phyloP scores from a whole-genome alignment of 2,113 vertebrate species.

The Malurus cyaneus region DNA sequence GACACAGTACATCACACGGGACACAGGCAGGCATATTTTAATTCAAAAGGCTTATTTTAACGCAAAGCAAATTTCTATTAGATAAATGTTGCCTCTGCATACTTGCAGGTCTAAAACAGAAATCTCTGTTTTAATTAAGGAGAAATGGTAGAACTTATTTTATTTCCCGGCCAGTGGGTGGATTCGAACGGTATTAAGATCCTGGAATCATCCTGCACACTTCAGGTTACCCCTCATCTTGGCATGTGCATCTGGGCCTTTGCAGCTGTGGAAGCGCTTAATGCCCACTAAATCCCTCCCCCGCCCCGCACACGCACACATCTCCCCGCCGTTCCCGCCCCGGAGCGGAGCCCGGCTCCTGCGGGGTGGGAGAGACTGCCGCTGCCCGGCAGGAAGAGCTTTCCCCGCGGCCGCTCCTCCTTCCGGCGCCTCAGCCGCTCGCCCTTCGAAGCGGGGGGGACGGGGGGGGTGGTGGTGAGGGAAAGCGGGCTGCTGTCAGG shows the following conservation, averaged over 20 bases:
- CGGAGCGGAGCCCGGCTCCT: slow-evolving; percentile 19
- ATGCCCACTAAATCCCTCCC: slow-evolving; percentile 52
- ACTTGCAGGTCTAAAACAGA: neutral
- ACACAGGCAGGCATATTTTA: rapidly evolving
- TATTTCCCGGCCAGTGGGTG: neutral
- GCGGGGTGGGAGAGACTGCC: neutral
- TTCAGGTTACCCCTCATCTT: neutral
- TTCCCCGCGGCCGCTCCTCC: neutral
- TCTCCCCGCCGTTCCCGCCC: slow-evolving; percentile 28
- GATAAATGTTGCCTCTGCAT: neutral
- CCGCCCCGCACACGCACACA: slow-evolving; percentile 50
- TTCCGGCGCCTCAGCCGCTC: neutral
- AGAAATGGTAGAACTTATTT: neutral
- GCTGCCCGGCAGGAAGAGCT: neutral
- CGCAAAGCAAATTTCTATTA: neutral
- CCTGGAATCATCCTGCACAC: neutral
- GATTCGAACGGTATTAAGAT: neutral
- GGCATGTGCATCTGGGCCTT: neutral
- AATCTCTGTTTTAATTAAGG: neutral
- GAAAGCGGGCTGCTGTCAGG: neutral
- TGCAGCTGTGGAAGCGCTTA: neutral
- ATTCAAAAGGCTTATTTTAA: neutral
- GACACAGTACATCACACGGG: neutral
- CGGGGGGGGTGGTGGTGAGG: too few relatives aligned
- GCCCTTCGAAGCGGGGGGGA: neutral